Evolutionary conservation across 2,888 invertebrate genomes (phyloP), one percentile per base, ranked within the genome.

Genomic region (Synanthedon vespiformis): DNA sequence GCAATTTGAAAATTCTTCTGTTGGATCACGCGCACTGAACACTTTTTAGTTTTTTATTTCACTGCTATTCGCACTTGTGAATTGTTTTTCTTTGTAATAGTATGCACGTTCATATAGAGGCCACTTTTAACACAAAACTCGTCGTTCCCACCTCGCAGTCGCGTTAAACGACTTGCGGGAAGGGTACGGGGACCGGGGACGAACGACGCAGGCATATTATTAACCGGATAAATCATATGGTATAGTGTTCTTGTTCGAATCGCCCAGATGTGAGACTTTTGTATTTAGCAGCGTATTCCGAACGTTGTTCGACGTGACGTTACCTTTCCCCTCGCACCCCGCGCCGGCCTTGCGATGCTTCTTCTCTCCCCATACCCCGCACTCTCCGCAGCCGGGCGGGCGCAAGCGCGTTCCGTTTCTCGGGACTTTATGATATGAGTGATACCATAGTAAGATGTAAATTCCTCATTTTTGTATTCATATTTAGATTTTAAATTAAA

Each of bases 291-390:
- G 81, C 56, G 63, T 85, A 70, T 67, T 58, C 67, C 65, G 72
- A 80, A 78, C 80, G 84, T 83, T 82, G 82, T 85, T 84, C 84
- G 82, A 80, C 78, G 76, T 85, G 83, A 85, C 81, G 80, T 83
- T 72, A 72, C 76, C 75, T 63, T 75, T 62, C 79, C 76, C 78
- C 74, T 67, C 74, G 34, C 71, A 57, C 78, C 72, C 70, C 81
- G 63, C 77, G 70, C 77, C 79, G 81, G 80, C 84, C 85, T 84
- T 85, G 86, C 81, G 74, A 72, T 77, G 77, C 80, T 70, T 79
- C 75, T 34, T 10, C 34, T 34, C 34, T 34, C 34, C 34, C 34
- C 34, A 34, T 10, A 59, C 80, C 58, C 77, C 79, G 67, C 77
- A 62, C 65, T 59, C 66, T 54, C 54, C 53, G 52, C 34, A 34